phyloP scores from a whole-genome alignment of 2,888 invertebrate genomes.

The Dryocosmus kuriphilus region DNA sequence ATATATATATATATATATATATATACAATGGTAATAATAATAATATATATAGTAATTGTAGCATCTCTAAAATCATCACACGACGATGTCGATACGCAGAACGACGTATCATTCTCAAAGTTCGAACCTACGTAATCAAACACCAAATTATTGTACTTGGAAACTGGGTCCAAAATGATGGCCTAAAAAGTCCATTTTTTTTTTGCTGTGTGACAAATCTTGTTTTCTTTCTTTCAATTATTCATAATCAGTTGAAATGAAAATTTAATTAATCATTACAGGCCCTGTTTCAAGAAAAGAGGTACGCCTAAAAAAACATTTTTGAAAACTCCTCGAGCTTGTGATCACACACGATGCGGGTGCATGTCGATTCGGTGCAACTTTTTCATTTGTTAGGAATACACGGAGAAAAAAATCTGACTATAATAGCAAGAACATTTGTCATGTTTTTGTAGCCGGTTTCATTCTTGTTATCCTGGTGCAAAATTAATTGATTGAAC shows the following conservation, averaged over 20 bases:
- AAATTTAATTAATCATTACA: not conserved
- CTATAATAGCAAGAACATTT: no score
- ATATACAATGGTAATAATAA: no score
- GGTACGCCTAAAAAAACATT: not conserved
- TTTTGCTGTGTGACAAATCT: no score
- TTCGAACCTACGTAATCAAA: not conserved
- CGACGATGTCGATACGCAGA: not conserved
- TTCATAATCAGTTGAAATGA: no score
- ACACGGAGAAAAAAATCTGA: no score
- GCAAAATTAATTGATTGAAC: no score
- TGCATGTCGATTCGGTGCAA: conserved; percentile 15
- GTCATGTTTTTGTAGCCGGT: no score
- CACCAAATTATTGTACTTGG: not conserved
- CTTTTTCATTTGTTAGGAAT: not conserved
- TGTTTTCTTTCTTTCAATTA: no score
- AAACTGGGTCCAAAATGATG: not conserved
- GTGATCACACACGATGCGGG: conserved; percentile 3
- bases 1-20: no score
- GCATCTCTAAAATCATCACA: not conserved
- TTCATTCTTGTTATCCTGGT: no score
- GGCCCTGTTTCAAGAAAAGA: not conserved
- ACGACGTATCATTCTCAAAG: not conserved
- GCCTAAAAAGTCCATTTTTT: no score
- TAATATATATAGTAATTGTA: not conserved
- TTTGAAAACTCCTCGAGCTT: not conserved